Evolutionary conservation across 1,140 invertebrate genomes (phyloP).

Genomic region (Neotoxoptera formosana): DNA sequence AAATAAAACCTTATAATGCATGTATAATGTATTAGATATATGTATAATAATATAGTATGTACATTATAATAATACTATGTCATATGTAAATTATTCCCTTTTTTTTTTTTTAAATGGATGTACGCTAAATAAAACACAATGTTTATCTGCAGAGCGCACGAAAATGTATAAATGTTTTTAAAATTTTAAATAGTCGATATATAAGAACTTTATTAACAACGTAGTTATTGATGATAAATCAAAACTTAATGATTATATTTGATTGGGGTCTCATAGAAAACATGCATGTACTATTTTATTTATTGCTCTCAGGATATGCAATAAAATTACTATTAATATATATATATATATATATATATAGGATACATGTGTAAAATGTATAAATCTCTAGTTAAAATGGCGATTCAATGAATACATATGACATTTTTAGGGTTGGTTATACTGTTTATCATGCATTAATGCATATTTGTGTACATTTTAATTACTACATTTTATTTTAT

Average conservation of each 20-base stretch:
- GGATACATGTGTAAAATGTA: neutral
- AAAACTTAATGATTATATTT: conserved; percentile 43
- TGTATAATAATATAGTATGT: neutral
- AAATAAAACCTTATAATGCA: conserved; percentile 2
- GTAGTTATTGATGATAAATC: conserved; percentile 13
- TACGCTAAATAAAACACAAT: conserved; percentile 20
- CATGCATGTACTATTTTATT: conserved; percentile 1
- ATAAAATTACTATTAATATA: conserved; percentile 26
- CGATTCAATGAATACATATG: conserved; percentile 29
- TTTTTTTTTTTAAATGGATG: conserved; percentile 11
- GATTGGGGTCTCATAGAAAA: conserved; percentile 31
- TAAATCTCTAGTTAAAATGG: conserved; percentile 39
- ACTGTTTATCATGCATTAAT: conserved; percentile 32
- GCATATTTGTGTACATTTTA: conserved; percentile 13
- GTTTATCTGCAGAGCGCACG: neutral
- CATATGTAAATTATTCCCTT: neutral
- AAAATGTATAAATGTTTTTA: conserved; percentile 30
- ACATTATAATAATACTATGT: neutral
- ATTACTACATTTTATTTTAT: conserved; percentile 31
- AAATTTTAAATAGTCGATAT: conserved; percentile 17
- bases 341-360: neutral
- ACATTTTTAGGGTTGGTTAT: conserved; percentile 36
- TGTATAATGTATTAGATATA: neutral
- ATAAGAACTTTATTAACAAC: conserved; percentile 47
- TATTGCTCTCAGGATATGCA: conserved; percentile 11